Base-by-base conservation (phyloP, 2,888 invertebrate genomes). In the Papilio elwesi region DNA sequence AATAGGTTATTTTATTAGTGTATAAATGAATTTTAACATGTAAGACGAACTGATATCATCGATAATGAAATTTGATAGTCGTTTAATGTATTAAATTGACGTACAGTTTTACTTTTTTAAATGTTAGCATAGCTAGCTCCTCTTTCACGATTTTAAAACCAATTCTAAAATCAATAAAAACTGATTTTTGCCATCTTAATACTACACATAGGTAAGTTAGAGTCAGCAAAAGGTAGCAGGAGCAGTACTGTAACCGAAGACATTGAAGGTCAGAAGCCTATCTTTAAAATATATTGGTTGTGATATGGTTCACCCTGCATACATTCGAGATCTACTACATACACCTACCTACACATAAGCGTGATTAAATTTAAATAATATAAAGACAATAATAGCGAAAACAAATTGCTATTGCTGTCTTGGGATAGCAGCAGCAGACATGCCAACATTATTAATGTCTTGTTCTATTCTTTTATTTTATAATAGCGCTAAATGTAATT, bases 1-100 rank as follows among this genome's bases (percentile, higher is more conserved):
- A 91, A 93, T 91, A 93, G 91, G 87, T 88, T 90, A 90, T 92
- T 92, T 92, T 92, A 93, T 92, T 91, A 92, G 89, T 85, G 85
- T 86, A 88, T 84, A 88, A 90, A 91, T 86, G 86, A 85, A 85
- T 87, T 90, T 89, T 86, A 88, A 89, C 87, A 84, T 87, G 82
- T 81, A 80, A 79, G 38, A 43, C 80, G 86, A 85, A 87, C 86
- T 85, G 87, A 88, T 86, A 88, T 87, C 86, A 79, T 84, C 82
- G 80, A 76, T 77, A 80, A 82, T 82, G 79, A 82, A 85, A 83
- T 83, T 83, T 83, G 86, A 87, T 84, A 81, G 76, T 76, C 75
- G 78, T 79, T 77, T 76, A 77, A 79, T 79, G 80, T 81, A 85
- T 85, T 76, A 78, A 79, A 76, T 78, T 75, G 78, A 79, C 78